phyloP scores from a whole-genome alignment of 2,797 vertebrate genomes.

The Megaceryle alcyon region DNA sequence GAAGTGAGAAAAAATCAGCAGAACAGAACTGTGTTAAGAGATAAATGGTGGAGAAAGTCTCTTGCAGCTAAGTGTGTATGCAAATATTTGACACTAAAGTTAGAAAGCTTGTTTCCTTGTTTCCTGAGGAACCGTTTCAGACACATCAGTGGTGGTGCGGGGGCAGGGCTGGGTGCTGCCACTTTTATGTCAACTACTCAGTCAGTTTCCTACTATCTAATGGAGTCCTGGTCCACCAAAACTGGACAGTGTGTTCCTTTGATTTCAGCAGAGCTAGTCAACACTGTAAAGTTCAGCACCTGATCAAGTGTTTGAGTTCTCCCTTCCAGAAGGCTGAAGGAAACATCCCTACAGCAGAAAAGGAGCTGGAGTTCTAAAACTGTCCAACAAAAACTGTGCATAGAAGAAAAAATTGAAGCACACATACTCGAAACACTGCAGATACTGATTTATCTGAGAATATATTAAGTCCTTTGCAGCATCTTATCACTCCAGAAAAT shows the following conservation, averaged over 20 bases:
- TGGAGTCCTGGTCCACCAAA: background rate
- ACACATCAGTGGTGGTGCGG: accelerated
- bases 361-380: background rate
- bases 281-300: background rate
- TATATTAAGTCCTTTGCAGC: background rate
- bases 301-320: background rate
- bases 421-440: background rate
- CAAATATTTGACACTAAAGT: slow-evolving; percentile 27
- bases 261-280: background rate
- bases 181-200: background rate
- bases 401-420: background rate
- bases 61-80: background rate
- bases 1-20: background rate
- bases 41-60: background rate
- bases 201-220: background rate
- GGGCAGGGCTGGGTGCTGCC: background rate
- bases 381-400: background rate
- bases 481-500: background rate
- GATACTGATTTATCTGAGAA: background rate
- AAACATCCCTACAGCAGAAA: background rate
- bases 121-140: background rate
- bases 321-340: background rate
- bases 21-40: background rate
- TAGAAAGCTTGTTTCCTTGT: background rate
- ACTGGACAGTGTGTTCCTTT: background rate